Percentiles rank a stretch among this genome's conserved stretches.
Conservation (phyloP, 2,113 vertebrate species). For the Microcebus murinus region DNA sequence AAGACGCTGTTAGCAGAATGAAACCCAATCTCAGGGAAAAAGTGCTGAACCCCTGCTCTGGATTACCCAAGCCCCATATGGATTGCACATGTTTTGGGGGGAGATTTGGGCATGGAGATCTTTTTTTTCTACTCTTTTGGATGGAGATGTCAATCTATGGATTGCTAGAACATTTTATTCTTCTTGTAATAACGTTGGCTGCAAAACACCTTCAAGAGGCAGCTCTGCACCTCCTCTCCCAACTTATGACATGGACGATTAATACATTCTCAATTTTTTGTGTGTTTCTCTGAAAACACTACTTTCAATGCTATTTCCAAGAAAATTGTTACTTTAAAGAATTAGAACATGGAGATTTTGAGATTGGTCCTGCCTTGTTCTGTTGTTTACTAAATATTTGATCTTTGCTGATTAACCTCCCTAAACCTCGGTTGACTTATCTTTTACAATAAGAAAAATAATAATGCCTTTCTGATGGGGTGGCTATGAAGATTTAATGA, state of each 20-base stretch:
- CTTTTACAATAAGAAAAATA: slow-evolving; percentile 23
- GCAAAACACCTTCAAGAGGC: background rate
- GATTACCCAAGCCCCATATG: slow-evolving; percentile 65
- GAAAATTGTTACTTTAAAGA: background rate
- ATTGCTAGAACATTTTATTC: slow-evolving; percentile 27
- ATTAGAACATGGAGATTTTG: background rate
- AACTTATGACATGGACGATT: background rate
- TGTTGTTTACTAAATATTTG: slow-evolving; percentile 4
- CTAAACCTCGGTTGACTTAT: background rate
- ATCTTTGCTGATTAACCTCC: slow-evolving; percentile 5
- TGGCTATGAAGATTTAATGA: background rate
- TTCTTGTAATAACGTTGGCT: slow-evolving; percentile 34
- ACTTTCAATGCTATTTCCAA: background rate
- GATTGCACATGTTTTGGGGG: slow-evolving; percentile 64
- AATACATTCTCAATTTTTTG: background rate
- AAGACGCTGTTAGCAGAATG: slow-evolving; percentile 76
- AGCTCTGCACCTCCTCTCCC: background rate
- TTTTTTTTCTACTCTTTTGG: slow-evolving; percentile 43
- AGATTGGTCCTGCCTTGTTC: background rate
- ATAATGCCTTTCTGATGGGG: background rate
- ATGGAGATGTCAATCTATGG: slow-evolving; percentile 23
- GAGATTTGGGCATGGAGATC: slow-evolving; percentile 44
- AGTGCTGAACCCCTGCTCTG: slow-evolving; percentile 66
- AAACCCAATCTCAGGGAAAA: slow-evolving; percentile 78
- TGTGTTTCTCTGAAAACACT: background rate